Evolutionary conservation across 2,888 invertebrate genomes (phyloP).

Genomic region (Phyllotreta striolata): DNA sequence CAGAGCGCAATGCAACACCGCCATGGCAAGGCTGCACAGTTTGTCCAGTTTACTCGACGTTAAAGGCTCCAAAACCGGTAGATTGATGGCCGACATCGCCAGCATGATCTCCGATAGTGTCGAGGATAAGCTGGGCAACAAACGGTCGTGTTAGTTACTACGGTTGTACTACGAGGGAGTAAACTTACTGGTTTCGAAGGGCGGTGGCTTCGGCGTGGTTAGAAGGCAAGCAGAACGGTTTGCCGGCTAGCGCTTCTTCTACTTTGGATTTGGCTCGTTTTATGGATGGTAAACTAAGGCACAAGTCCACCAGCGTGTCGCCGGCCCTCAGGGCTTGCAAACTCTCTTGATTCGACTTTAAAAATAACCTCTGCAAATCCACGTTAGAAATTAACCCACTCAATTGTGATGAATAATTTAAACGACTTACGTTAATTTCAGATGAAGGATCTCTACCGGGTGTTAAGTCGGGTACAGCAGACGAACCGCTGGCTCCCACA

Average conservation of each 20-base stretch:
- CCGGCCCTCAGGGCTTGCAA: conserved; percentile 85
- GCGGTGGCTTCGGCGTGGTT: conserved; percentile 77
- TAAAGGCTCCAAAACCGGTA: conserved; percentile 89
- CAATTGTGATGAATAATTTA: no score
- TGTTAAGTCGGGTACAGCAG: conserved; percentile 50
- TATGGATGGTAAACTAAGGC: conserved; percentile 77
- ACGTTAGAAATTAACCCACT: conserved; percentile 17
- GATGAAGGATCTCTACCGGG: conserved; percentile 56
- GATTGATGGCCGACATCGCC: conserved; percentile 81
- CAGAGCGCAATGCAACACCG: conserved; percentile 82
- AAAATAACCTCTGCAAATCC: conserved; percentile 74
- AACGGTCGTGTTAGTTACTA: conserved; percentile 1
- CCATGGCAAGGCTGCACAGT: conserved; percentile 82
- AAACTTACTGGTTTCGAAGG: conserved; percentile 65
- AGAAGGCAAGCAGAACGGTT: conserved; percentile 71
- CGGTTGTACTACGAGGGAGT: neutral
- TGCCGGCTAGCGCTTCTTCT: conserved; percentile 72
- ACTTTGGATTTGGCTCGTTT: conserved; percentile 70
- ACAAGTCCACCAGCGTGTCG: conserved; percentile 81
- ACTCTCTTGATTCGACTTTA: conserved; percentile 78
- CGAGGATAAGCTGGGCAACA: conserved; percentile 71
- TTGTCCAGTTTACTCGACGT: conserved; percentile 84
- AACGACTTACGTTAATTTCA: conserved; percentile 64
- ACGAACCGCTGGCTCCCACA: conserved; percentile 58
- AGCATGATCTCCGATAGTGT: conserved; percentile 85